Evolutionary conservation across 2,113 vertebrate genomes (phyloP).

Genomic region (Arizona elegans): DNA sequence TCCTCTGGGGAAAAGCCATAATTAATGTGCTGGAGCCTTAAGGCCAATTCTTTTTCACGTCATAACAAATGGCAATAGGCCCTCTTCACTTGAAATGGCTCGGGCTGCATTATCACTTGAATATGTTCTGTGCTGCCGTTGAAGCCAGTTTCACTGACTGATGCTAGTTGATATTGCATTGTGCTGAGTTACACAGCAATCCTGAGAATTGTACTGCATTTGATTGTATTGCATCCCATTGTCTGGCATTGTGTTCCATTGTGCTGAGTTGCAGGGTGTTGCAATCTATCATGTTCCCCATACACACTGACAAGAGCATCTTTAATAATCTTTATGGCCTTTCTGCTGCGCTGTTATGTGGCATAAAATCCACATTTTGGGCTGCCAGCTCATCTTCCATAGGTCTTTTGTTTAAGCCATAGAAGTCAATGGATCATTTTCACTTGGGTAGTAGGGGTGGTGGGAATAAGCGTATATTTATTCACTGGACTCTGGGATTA

Average conservation of each 20-base stretch:
- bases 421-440: background rate
- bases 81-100: background rate
- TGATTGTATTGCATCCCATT: conserved; percentile 23
- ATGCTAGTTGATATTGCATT: conserved; percentile 13
- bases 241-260: conserved; percentile 12
- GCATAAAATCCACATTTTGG: background rate
- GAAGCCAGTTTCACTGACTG: background rate
- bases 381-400: background rate
- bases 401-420: background rate
- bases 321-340: conserved; percentile 27
- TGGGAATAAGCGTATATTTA: background rate
- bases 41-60: conserved; percentile 3
- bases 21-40: conserved; percentile 7
- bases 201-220: conserved; percentile 11
- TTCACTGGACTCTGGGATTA: background rate
- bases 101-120: background rate
- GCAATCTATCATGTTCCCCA: conserved; percentile 31
- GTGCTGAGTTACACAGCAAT: conserved; percentile 1
- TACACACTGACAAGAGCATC: conserved; percentile 3
- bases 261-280: conserved; percentile 18
- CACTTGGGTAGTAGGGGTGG: background rate
- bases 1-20: background rate
- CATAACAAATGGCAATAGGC: background rate
- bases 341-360: background rate
- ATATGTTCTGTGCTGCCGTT: conserved; percentile 4